Evolutionary conservation across 2,888 invertebrate genomes (phyloP), one percentile per base, ranked within the genome.

Genomic region (Latrodectus hesperus): DNA sequence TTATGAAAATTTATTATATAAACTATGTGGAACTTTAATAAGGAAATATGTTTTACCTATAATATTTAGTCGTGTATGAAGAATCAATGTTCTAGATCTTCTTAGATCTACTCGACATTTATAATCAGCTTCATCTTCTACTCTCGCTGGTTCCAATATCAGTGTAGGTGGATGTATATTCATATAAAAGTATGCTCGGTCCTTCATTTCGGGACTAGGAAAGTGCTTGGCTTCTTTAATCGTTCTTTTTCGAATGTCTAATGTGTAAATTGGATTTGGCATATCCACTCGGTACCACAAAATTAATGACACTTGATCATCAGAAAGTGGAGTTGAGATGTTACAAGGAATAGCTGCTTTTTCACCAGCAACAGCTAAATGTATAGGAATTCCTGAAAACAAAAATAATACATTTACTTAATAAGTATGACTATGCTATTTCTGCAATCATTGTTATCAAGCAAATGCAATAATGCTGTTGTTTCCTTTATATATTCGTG

Each of bases 151-250:
- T 16, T 85, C 75, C 16, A 89, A 74, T 9, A 71, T 55, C 8
- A 89, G 70, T 6, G 84, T 84, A 2, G 89, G 88, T 1, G 86
- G 85, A 72, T 88, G 84, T 38, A 81, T 74, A 55, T 72, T 74
- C 74, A 88, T 86, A 79, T 88, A 73, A 73, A 89, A 89, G 22
- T 87, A 84, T n/a, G 89, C 83, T 38, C 89, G 65, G 52, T 78
- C 82, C 38, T 85, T 86, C 12, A 88, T 81, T 73, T 86, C 86
- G 3, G 79, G 72, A 51, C 86, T 86, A 4, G 88, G 88, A 38
- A 89, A 89, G 64, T 89, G 89, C 55, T 81, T 85, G 38, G 88
- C 89, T 51, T 88, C 86, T 77, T 88, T 85, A 17, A 89, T 72
- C 14, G 89, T 86, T 67, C 82, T 73, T 72, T 85, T 86, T 11